Base-by-base conservation (phyloP, 2,113 vertebrate species). In the Ophiodon elongatus region DNA sequence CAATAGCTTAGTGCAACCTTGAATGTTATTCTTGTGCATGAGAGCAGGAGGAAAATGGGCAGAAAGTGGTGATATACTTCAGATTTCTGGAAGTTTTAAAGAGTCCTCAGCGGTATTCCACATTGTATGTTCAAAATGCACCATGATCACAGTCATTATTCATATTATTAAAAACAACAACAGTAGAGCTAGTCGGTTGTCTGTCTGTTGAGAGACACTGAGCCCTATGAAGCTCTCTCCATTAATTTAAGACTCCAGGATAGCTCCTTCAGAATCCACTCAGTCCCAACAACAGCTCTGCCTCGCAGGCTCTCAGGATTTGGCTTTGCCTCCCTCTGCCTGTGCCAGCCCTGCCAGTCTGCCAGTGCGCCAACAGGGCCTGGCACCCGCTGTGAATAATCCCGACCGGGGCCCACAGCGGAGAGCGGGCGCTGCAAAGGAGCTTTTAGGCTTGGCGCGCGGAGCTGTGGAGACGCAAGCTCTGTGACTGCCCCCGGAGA, bases 361-460 rank as follows among this genome's bases (percentile, higher is more conserved):
- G 86, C 89, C 91, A 88, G 79, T 15, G 70, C 54, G 72, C 90
- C 90, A 85, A 75, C 81, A 85, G 70, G 79, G 84, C 82, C 88
- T 93, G 93, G 91, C 93, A 91, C 86, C 83, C 80, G 10, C 85
- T 88, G 88, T 84, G 91, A 91, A 90, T 92, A 93, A 95, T 95
- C 85, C 84, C 60, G 31, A 80, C 90, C 37, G 54, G 81, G 82
- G 86, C 88, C 91, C 88, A 71, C 90, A 76, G 86, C 65, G 66
- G 78, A 83, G 90, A 82, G 77, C 64, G 73, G 73, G 83, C 60
- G 56, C 88, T 64, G 86, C 91, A 89, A 92, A 92, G 90, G 91
- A 92, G 93, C 90, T 92, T 91, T 92, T 92, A 85, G 89, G 92
- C 90, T 94, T 92, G 91, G 85, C 56, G 77, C 31, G 25, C 39